These are phyloP conservation scores for Oceanites oceanicus DNA, from an alignment of 2,113 vertebrate species.

Conservation along the genomic window DNA sequence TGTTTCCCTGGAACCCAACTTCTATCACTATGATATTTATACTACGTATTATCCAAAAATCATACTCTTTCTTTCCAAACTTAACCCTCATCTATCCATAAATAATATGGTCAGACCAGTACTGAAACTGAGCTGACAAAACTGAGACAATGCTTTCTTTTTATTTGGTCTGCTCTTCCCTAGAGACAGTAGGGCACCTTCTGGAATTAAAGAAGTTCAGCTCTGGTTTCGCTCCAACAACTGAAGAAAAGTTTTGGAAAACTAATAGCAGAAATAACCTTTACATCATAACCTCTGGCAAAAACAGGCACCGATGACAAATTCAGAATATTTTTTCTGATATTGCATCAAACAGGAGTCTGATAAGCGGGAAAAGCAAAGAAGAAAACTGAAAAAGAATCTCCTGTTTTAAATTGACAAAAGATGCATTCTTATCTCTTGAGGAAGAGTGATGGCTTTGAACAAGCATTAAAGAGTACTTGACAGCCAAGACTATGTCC, in stretches of 20 bases:
- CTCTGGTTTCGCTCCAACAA: not conserved
- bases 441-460: not conserved
- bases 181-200: not conserved
- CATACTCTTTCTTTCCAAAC: not conserved
- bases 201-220: not conserved
- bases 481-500: not conserved
- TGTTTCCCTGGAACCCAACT: not conserved
- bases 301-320: not conserved
- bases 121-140: not conserved
- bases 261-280: not conserved
- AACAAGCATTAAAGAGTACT: not conserved
- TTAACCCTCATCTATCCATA: not conserved
- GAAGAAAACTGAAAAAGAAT: not conserved
- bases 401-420: not conserved
- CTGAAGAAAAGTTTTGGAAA: conserved; percentile 2
- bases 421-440: not conserved
- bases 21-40: not conserved
- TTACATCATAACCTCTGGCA: not conserved
- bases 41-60: not conserved
- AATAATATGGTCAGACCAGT: not conserved
- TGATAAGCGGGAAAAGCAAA: not conserved
- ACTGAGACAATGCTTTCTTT: not conserved
- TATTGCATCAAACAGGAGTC: not conserved
- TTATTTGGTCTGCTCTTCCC: not conserved
- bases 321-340: not conserved